Evolutionary conservation across 2,888 invertebrate species (phyloP).

Genomic region (Barypeithes pellucidus): DNA sequence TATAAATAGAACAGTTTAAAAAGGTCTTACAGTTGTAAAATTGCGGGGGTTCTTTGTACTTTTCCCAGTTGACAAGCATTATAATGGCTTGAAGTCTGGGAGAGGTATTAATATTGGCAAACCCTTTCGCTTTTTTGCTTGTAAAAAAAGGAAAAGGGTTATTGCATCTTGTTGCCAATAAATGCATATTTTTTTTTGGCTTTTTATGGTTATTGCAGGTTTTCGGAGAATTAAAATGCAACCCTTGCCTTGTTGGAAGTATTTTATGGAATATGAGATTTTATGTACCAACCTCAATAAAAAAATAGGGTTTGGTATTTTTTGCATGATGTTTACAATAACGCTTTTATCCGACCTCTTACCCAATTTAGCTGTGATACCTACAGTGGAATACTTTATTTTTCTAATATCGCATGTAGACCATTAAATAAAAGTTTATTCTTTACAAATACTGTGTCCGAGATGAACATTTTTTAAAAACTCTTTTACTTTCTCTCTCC

Average conservation of each 20-base stretch:
- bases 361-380: too few species aligned
- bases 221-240: constrained; percentile 21
- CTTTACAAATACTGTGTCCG: too few species aligned
- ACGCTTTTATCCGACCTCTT: too few species aligned
- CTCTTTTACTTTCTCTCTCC: too few species aligned
- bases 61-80: constrained; percentile 23
- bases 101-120: constrained; percentile 33
- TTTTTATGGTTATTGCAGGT: constrained; percentile 24
- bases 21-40: constrained; percentile 40
- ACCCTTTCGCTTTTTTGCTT: constrained; percentile 41
- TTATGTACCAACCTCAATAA: neutral
- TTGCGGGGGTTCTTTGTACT: constrained; percentile 37
- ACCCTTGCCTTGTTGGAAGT: constrained; percentile 10
- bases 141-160: constrained; percentile 35
- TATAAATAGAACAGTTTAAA: constrained; percentile 26
- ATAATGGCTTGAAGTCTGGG: constrained; percentile 4
- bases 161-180: constrained; percentile 44
- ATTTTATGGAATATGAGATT: neutral
- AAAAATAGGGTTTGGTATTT: too few species aligned
- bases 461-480: too few species aligned
- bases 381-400: too few species aligned
- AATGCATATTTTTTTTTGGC: constrained; percentile 30
- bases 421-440: too few species aligned
- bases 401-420: too few species aligned
- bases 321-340: too few species aligned